Evolutionary conservation across 1,140 invertebrate genomes (phyloP).

Genomic region (Octopus bimaculoides): DNA sequence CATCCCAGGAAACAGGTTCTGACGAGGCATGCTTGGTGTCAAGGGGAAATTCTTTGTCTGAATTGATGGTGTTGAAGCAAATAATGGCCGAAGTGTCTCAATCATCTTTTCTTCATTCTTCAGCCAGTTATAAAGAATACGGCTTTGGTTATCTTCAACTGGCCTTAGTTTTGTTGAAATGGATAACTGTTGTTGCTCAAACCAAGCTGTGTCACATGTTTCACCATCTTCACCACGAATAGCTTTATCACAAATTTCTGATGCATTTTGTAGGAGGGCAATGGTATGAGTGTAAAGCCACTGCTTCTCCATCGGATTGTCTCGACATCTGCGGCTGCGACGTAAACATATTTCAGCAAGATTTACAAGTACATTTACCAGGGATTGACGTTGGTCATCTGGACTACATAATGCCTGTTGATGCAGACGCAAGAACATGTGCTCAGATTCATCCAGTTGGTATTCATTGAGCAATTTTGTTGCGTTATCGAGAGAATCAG

Average conservation of each 20-base stretch:
- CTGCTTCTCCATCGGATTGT: conserved; percentile 50
- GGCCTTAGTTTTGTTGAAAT: conserved; percentile 36
- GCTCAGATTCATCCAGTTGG: conserved; percentile 44
- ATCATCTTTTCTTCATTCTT: conserved; percentile 45
- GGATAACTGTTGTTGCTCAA: conserved; percentile 32
- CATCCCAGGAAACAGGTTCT: conserved; percentile 35
- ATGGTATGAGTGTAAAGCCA: conserved; percentile 50
- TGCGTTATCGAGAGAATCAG: conserved; percentile 32
- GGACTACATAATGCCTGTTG: conserved; percentile 42
- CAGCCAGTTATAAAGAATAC: conserved; percentile 47
- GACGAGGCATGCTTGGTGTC: conserved; percentile 29
- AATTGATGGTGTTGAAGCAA: conserved; percentile 30
- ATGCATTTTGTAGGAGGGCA: conserved; percentile 42
- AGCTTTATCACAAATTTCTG: conserved; percentile 34
- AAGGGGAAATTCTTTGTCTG: conserved; percentile 32
- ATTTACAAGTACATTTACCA: conserved; percentile 40
- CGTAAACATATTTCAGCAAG: conserved; percentile 47
- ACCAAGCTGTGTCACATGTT: conserved; percentile 43
- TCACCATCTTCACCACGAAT: conserved; percentile 28
- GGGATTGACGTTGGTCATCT: conserved; percentile 32
- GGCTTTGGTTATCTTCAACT: conserved; percentile 42
- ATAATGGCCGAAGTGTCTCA: conserved; percentile 42
- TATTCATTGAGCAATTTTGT: conserved; percentile 40
- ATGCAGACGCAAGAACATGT: conserved; percentile 38
- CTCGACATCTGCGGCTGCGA: conserved; percentile 42